Conservation (phyloP, 1,140 invertebrate species). For the Procambarus virginalis region DNA sequence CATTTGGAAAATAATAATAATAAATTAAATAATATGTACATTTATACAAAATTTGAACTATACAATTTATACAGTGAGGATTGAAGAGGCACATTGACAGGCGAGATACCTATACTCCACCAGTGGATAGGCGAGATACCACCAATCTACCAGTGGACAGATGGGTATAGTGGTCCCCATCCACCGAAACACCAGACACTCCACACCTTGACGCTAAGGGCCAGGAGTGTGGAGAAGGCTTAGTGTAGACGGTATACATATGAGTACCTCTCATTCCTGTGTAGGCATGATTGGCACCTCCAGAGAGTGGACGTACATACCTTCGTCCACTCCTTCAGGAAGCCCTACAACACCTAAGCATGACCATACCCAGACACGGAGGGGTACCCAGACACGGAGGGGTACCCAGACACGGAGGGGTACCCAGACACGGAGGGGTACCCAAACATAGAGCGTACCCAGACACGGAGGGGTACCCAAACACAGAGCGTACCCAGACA, state of each 20-base stretch:
- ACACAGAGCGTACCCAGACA: too few species aligned
- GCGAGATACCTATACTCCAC: neutral
- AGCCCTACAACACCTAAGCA: neutral
- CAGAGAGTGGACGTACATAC: neutral
- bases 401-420: too few species aligned
- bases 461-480: too few species aligned
- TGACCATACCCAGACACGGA: too few species aligned
- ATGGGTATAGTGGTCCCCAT: neutral
- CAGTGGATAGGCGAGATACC: neutral
- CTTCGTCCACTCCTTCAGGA: too few species aligned
- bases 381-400: too few species aligned
- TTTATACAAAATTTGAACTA: conserved; percentile 36
- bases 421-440: too few species aligned
- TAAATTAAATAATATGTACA: conserved; percentile 53
- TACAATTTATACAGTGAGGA: conserved; percentile 46
- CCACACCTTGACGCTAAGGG: neutral
- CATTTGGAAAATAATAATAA: conserved; percentile 22
- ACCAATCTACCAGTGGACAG: neutral
- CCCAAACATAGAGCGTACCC: too few species aligned
- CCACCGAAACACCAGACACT: neutral
- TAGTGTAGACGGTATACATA: too few species aligned
- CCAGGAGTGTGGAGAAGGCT: neutral
- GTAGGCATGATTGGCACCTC: neutral
- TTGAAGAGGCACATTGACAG: neutral
- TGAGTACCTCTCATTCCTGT: neutral